Base-by-base conservation (phyloP, 30 jellyfish, hydroid and myxozoan species). In the Pseudorhiza aurosa region DNA sequence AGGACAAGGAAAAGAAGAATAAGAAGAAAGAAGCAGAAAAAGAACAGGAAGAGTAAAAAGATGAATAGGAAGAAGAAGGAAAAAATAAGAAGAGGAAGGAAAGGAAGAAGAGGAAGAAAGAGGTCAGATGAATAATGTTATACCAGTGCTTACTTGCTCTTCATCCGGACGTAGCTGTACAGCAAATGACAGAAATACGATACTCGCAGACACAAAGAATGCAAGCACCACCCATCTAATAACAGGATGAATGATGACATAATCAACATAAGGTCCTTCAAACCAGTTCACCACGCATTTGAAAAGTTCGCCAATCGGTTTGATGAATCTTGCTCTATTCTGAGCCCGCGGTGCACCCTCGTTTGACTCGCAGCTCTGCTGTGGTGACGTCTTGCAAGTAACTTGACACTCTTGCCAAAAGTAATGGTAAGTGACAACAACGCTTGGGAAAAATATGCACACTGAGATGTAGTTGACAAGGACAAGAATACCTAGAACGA, bases 361-460 rank as follows among this genome's bases (percentile, higher is more conserved):
- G 10, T 50, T 44, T 2, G 91, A 22, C 22, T 63, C 71, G 19
- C 22, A 12, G 39, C 46, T 33, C 25, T 79, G 45, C 25, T 63
- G 47, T 62, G 51, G 18, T 4, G 83, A 51, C 30, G 32, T 15
- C 24, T 47, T 36, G 68, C 83, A 79, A 17, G 22, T 42, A 27
- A 57, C 45, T 28, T 56, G 25, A 30, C 75, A 40, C 31, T 84
- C 95, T 77, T 70, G 73, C 98, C 96, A 85, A 73, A 43, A 91
- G 79, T 45, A 79, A 39, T 91, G 98, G 53, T 91, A 77, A 7
- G 96, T 91, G 26, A 91, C 93, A 19, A 91, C 98, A 30, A 91
- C 96, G 58, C 96, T 91, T 72, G 98, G 98, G 78, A 91, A 83
- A 84, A 76, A 91, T 62, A 85, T 91, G 95, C 98, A 91, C 19